Conservation (phyloP, 2,113 vertebrate species). For the Seriola dumerili region DNA sequence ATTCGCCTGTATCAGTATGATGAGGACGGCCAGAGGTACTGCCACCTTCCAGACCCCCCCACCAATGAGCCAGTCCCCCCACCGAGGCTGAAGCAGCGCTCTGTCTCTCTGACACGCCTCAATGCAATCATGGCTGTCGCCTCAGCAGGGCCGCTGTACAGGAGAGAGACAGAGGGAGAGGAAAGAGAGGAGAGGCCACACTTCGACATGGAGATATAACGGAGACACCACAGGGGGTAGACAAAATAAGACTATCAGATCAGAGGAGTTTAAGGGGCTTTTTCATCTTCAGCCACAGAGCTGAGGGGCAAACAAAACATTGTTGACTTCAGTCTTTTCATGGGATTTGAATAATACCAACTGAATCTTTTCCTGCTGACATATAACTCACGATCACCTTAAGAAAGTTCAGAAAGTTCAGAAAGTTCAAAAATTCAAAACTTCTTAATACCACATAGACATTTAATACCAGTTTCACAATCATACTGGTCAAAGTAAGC, state of each 20-base stretch:
- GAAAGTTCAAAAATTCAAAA: too few relatives aligned
- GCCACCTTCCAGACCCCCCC: constrained; percentile 67
- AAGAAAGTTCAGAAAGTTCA: too few relatives aligned
- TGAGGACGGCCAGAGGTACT: constrained; percentile 79
- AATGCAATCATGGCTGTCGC: constrained; percentile 80
- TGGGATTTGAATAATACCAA: too few relatives aligned
- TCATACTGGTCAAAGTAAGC: too few relatives aligned
- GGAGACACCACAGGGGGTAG: neutral
- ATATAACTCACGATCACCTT: too few relatives aligned
- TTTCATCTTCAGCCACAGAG: neutral
- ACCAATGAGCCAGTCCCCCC: neutral
- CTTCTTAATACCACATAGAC: too few relatives aligned
- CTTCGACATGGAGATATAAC: constrained; percentile 69
- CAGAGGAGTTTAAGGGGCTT: neutral
- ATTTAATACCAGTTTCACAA: too few relatives aligned
- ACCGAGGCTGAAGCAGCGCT: constrained; percentile 70
- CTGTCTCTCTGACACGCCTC: constrained; percentile 80
- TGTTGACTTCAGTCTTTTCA: too few relatives aligned
- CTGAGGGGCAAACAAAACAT: neutral
- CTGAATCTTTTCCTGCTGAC: too few relatives aligned
- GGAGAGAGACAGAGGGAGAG: neutral
- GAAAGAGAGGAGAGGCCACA: neutral
- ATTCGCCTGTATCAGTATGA: constrained; percentile 86
- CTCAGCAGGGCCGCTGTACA: constrained; percentile 46
- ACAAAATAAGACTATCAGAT: neutral